phyloP scores from a whole-genome alignment of 2,797 vertebrate species.

The Takifugu rubripes region DNA sequence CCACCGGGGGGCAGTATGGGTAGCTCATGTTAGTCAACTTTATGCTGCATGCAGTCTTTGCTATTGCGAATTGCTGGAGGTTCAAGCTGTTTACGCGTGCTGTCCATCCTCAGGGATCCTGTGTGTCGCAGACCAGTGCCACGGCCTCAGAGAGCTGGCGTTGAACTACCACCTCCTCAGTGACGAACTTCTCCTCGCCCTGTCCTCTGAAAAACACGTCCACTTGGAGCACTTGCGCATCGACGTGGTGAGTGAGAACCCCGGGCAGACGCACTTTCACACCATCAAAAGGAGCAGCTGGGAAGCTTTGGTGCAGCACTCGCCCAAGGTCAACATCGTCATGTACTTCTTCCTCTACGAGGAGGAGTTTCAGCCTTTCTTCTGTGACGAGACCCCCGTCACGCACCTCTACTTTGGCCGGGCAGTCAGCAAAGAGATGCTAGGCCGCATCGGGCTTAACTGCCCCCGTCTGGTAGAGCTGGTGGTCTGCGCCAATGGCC shows the following conservation, averaged over 20 bases:
- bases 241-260: conserved; percentile 91
- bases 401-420: conserved; percentile 95
- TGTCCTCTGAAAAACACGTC: conserved; percentile 92
- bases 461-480: conserved; percentile 92
- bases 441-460: conserved; percentile 90
- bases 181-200: conserved; percentile 88
- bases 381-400: conserved; percentile 88
- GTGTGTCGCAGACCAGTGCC: conserved; percentile 93
- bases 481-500: conserved; percentile 92
- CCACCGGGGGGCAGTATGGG: no score
- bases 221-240: conserved; percentile 91
- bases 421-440: conserved; percentile 90
- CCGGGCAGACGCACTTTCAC: conserved; percentile 87
- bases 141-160: conserved; percentile 89
- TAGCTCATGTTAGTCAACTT: no score
- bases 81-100: not conserved
- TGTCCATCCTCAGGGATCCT: conserved; percentile 80
- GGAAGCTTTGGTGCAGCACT: conserved; percentile 92
- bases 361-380: conserved; percentile 94
- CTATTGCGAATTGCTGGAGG: not conserved
- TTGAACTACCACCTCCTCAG: conserved; percentile 93
- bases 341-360: conserved; percentile 97
- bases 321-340: conserved; percentile 92
- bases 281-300: conserved; percentile 93
- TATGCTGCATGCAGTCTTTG: no score